Evolutionary conservation across 2,113 vertebrate species (phyloP).

Genomic region (Aphelocoma coerulescens): DNA sequence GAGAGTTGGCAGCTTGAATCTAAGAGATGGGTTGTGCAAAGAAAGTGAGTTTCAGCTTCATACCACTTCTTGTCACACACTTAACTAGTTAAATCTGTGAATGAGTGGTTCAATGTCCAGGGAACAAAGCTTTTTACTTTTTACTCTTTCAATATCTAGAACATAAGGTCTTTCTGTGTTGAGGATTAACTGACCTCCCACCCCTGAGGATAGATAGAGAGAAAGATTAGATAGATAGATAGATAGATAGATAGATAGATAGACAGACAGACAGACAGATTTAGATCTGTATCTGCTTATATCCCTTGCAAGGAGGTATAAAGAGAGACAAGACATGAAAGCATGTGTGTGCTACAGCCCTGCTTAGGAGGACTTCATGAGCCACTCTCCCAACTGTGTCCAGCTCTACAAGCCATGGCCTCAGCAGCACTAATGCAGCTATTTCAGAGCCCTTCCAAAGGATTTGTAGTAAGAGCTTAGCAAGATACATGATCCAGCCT

Average conservation of each 20-base stretch:
- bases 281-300: background rate
- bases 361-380: background rate
- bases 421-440: background rate
- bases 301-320: background rate
- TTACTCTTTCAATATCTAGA: background rate
- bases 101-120: background rate
- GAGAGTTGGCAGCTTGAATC: background rate
- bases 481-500: background rate
- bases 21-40: background rate
- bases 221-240: background rate
- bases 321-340: background rate
- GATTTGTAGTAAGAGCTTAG: background rate
- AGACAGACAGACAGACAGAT: background rate
- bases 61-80: background rate
- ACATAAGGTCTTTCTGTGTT: background rate
- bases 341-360: rapidly evolving
- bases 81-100: background rate
- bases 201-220: background rate
- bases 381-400: background rate
- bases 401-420: background rate
- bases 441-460: background rate
- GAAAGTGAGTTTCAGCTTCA: background rate
- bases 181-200: background rate
- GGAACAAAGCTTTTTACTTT: background rate
- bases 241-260: background rate